phyloP scores from a whole-genome alignment of 1,140 invertebrate species.

The Drosophila triauraria region DNA sequence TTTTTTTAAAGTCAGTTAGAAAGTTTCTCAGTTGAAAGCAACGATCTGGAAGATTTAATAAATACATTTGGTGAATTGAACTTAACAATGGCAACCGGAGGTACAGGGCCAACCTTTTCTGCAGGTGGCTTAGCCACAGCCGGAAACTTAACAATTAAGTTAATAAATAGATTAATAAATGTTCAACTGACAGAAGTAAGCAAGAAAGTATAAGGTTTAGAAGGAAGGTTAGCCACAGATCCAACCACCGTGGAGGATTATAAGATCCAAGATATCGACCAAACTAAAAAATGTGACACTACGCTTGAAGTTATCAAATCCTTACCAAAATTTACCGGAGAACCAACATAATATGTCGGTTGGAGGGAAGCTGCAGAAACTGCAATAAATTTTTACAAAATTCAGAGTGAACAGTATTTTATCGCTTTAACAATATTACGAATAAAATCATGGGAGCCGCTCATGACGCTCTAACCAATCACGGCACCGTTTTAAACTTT shows the following conservation, averaged over 20 bases:
- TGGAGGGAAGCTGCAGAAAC: constrained; percentile 7
- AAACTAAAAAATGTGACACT: neutral
- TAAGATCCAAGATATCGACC: neutral
- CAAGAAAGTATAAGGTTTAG: neutral
- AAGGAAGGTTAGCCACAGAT: neutral
- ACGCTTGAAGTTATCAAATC: constrained; percentile 3
- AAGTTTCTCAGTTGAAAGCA: neutral
- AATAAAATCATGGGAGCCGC: constrained; percentile 3
- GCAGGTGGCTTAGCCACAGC: neutral
- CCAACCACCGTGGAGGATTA: constrained; percentile 3
- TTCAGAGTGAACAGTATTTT: constrained; percentile 1
- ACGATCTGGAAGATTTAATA: constrained; percentile 6
- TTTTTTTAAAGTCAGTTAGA: neutral
- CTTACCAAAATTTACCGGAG: constrained; percentile 1
- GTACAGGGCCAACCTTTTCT: no score
- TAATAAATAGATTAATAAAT: constrained; percentile 6
- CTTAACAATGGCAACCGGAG: no score
- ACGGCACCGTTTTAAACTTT: neutral
- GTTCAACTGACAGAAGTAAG: neutral
- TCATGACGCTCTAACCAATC: constrained; percentile 3
- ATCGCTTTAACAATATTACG: constrained; percentile 3
- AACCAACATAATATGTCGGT: constrained; percentile 15
- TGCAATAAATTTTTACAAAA: constrained; percentile 1
- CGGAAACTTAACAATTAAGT: neutral
- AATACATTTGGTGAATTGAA: neutral